phyloP scores from a whole-genome alignment of 1,140 invertebrate genomes.

The Microplitis mediator region DNA sequence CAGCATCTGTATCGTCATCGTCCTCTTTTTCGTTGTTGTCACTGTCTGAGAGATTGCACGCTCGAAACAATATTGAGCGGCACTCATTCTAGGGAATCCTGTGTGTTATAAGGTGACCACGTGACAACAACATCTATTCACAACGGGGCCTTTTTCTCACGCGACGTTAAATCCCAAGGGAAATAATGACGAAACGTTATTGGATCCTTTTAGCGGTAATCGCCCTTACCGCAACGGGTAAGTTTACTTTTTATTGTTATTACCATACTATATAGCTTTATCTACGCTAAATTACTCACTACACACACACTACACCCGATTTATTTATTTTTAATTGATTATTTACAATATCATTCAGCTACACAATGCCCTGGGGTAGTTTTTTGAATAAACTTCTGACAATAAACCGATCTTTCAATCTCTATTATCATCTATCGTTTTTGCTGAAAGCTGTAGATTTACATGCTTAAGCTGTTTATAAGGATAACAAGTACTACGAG shows the following conservation, averaged over 20 bases:
- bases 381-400: too few species aligned
- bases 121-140: conserved; percentile 31
- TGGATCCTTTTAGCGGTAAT: conserved; percentile 61
- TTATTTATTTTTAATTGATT: not conserved
- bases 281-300: too few species aligned
- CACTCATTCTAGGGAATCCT: conserved; percentile 20
- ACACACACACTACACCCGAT: too few species aligned
- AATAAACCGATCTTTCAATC: too few species aligned
- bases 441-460: too few species aligned
- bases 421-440: too few species aligned
- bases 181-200: conserved; percentile 57
- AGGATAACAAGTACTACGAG: too few species aligned
- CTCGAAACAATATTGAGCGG: conserved; percentile 1
- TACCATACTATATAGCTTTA: not conserved
- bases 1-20: not conserved
- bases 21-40: not conserved
- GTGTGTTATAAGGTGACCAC: conserved; percentile 46
- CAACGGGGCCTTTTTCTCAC: conserved; percentile 12
- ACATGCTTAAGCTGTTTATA: too few species aligned
- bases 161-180: not conserved
- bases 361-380: too few species aligned
- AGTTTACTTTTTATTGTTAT: conserved; percentile 40
- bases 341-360: not conserved
- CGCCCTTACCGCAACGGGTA: conserved; percentile 60
- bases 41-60: conserved; percentile 4